These are phyloP conservation scores for Malurus melanocephalus DNA, from an alignment of 2,113 vertebrate species.

Conservation along the genomic window DNA sequence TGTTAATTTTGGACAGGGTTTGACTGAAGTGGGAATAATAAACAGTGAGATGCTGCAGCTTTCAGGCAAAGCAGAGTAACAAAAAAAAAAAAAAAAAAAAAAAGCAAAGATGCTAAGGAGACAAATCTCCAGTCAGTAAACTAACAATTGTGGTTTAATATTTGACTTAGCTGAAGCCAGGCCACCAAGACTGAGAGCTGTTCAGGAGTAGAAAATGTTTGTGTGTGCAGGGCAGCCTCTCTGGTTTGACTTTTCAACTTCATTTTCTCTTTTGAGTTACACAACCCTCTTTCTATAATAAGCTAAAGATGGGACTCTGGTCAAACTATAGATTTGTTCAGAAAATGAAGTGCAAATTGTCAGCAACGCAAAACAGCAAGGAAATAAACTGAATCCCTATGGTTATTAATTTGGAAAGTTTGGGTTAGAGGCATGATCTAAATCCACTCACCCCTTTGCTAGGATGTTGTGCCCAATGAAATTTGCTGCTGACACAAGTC, in stretches of 20 bases:
- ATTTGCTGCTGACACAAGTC: not conserved
- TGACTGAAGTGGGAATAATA: conserved; percentile 76
- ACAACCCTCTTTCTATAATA: not conserved
- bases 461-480: not conserved
- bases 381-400: not conserved
- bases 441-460: not conserved
- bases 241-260: conserved; percentile 35
- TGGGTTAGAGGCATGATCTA: not conserved
- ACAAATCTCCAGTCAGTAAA: conserved; percentile 25
- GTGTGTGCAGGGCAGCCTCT: conserved; percentile 27
- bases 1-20: conserved; percentile 76
- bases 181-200: not conserved
- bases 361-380: not conserved
- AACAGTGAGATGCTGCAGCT: conserved; percentile 84
- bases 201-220: not conserved
- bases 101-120: not conserved
- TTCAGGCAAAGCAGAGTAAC: conserved; percentile 83
- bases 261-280: not conserved
- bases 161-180: conserved; percentile 31
- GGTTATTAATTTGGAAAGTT: not conserved
- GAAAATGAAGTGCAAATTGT: conserved; percentile 17
- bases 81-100: conserved; percentile 5
- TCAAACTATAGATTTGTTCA: not conserved
- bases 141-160: conserved; percentile 15
- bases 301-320: not conserved